Conservation (phyloP, 2,888 invertebrate genomes). For the Agrotis puta region DNA sequence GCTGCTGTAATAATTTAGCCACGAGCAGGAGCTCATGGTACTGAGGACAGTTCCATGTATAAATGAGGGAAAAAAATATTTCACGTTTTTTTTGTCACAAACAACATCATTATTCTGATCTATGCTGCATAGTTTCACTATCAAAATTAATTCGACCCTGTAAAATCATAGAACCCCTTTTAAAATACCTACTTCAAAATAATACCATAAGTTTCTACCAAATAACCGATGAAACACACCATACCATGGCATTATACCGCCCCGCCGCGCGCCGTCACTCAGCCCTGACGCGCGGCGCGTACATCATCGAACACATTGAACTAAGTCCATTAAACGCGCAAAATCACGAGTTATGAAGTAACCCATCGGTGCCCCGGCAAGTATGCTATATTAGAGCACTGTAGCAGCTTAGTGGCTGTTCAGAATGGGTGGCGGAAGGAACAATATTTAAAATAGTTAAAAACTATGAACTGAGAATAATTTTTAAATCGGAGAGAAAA, state of each 20-base stretch:
- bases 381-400: constrained; percentile 76
- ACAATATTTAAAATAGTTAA: neutral
- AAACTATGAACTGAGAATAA: neutral
- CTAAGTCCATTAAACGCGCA: constrained; percentile 79
- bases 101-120: too few species aligned
- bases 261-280: constrained; percentile 48
- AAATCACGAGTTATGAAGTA: constrained; percentile 86
- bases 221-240: constrained; percentile 20
- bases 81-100: too few species aligned
- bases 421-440: constrained; percentile 57
- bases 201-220: constrained; percentile 1
- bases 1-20: too few species aligned
- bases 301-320: constrained; percentile 72
- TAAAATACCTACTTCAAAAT: neutral
- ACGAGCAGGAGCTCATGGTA: too few species aligned
- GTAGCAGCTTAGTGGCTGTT: constrained; percentile 67
- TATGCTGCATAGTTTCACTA: too few species aligned
- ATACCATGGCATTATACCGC: constrained; percentile 25
- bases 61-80: too few species aligned
- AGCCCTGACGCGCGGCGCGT: constrained; percentile 45
- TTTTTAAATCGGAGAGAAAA: too few species aligned
- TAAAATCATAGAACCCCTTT: neutral
- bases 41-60: too few species aligned
- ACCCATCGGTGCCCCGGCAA: constrained; percentile 79
- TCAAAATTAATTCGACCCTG: too few species aligned